Evolutionary conservation across 2,797 vertebrate species (phyloP).

Genomic region (Rachycentron canadum): DNA sequence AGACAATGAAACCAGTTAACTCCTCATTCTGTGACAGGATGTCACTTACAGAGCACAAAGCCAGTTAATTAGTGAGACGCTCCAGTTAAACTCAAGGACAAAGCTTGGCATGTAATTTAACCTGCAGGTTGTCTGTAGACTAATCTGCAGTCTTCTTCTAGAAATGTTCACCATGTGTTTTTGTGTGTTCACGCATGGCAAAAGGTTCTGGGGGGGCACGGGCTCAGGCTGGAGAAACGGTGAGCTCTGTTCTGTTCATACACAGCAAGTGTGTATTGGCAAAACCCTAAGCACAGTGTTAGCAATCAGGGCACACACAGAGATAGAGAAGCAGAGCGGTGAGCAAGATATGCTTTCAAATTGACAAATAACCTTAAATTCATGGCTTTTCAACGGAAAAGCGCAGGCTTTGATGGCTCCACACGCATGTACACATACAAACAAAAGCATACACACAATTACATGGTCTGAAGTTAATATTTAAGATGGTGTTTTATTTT

Average conservation of each 20-base stretch:
- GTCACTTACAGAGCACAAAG: constrained; percentile 18
- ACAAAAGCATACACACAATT: not conserved
- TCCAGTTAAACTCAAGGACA: constrained; percentile 29
- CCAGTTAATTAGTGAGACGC: constrained; percentile 34
- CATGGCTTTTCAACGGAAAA: constrained; percentile 29
- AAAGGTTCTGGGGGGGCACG: constrained; percentile 19
- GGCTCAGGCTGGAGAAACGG: constrained; percentile 11
- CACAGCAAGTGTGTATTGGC: not conserved
- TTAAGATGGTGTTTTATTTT: constrained; percentile 3
- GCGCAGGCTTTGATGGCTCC: not conserved
- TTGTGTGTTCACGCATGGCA: not conserved
- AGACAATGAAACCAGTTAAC: constrained; percentile 1
- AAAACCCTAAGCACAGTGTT: constrained; percentile 53
- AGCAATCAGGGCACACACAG: constrained; percentile 63
- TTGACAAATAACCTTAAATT: constrained; percentile 58
- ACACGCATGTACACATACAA: not conserved
- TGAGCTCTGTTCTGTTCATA: constrained; percentile 28
- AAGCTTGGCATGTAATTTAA: constrained; percentile 22
- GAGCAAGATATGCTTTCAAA: constrained; percentile 54
- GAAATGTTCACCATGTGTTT: not conserved
- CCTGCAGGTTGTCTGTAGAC: constrained; percentile 10
- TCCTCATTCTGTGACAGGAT: constrained; percentile 2
- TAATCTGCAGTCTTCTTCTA: not conserved
- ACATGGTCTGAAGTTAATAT: not conserved
- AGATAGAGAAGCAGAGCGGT: constrained; percentile 22